Evolutionary conservation across 2,113 vertebrate genomes (phyloP), one percentile per base, ranked within the genome.

Genomic region (Tricholaema leucomelas): DNA sequence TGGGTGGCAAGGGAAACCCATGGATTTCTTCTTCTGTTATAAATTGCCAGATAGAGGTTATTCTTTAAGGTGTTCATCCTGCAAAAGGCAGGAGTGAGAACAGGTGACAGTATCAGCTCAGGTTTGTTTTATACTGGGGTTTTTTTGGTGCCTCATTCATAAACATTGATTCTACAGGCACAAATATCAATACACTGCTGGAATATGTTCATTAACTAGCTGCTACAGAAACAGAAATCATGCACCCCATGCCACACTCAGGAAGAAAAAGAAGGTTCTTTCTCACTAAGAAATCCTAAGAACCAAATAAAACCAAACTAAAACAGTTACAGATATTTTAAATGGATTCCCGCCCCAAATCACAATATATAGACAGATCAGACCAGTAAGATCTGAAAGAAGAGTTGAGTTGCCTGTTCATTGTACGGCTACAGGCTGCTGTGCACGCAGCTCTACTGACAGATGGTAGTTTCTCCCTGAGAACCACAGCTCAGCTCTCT

Each of bases 131-230:
- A n/a, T n/a, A n/a, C n/a, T n/a, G n/a, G n/a, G n/a, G n/a, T n/a
- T n/a, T n/a, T 92, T 75, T 77, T 59, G 44, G 14, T 66, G 28
- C 4, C 31, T 66, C 78, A 21, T 88, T 92, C 72, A 91, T 80
- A 94, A 85, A 75, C 52, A 90, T 85, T 95, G 88, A 93, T 92
- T 88, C n/a, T 81, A 76, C 6, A 71, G 27, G 25, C 17, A 6
- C 42, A 91, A 93, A 72, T 64, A 94, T 21, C 74, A 88, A n/a
- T 33, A 63, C 3, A 12, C 65, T 73, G 16, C 13, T 56, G 31
- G 33, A 93, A 87, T 5, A 52, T 5, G 2, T n/a, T 88, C 19
- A 63, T 71, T 42, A 86, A 52, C 19, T 48, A 66, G 18, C 42
- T 85, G 81, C 56, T 46, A 6, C 28, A 88, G 52, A 81, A 5